phyloP scores from a whole-genome alignment of 1,140 invertebrate species.

The Scaptomyza hsui region DNA sequence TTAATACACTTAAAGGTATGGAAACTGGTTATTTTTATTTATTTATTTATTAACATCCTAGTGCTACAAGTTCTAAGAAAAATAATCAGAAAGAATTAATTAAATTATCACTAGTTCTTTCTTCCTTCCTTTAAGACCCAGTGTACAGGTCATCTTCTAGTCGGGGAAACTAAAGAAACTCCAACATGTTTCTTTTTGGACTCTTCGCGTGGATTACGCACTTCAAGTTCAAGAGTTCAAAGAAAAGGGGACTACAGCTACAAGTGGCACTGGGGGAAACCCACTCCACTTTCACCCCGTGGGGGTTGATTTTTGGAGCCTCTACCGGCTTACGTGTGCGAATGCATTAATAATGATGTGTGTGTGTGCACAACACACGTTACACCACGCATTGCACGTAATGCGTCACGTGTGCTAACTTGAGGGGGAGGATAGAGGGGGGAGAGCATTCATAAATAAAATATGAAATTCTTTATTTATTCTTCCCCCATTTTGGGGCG shows the following conservation, averaged over 20 bases:
- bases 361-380: slow-evolving; percentile 70
- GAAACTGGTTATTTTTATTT: too few relatives aligned
- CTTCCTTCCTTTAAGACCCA: background rate
- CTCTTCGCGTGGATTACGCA: slow-evolving; percentile 14
- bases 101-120: too few relatives aligned
- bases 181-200: slow-evolving; percentile 5
- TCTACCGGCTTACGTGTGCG: slow-evolving; percentile 49
- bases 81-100: too few relatives aligned
- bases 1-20: too few relatives aligned
- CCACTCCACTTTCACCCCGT: background rate
- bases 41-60: too few relatives aligned
- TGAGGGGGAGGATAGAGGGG: background rate
- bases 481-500: slow-evolving; percentile 19
- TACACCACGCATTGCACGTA: slow-evolving; percentile 65
- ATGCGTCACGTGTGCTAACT: slow-evolving; percentile 57
- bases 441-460: slow-evolving; percentile 40
- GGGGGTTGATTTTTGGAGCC: slow-evolving; percentile 33
- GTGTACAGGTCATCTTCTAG: background rate
- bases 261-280: slow-evolving; percentile 50
- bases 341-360: slow-evolving; percentile 80
- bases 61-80: too few relatives aligned
- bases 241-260: slow-evolving; percentile 25
- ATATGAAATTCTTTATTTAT: slow-evolving; percentile 40
- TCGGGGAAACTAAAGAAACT: background rate
- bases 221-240: slow-evolving; percentile 57